Evolutionary conservation across 1,140 invertebrate genomes (phyloP), one percentile per base, ranked within the genome.

Genomic region (Pseudomyrmex sp.): DNA sequence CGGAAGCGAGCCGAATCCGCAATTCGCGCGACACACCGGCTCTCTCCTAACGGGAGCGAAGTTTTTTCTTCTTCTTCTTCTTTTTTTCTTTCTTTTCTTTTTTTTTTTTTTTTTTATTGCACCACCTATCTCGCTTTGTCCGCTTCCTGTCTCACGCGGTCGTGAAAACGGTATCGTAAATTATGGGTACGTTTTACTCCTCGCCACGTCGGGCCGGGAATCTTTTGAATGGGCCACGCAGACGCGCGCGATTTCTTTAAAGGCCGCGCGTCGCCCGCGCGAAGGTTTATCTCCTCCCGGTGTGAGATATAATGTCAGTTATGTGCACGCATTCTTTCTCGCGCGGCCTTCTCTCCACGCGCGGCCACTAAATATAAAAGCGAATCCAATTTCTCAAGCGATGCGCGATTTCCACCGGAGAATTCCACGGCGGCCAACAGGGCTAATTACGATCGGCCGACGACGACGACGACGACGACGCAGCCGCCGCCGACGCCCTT

Each of bases 331-430:
- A 59, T 70, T 80, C 56, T 80, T 59, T 48, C 46, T 66, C 82
- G 59, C 79, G 77, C 75, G 65, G 23, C 50, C 48, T 66, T 48
- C 63, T 52, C 61, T 20, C 52, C 52, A 35, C 35, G 35, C 35
- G 59, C 59, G 20, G 68, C 65, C 18, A n/a, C 84, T 84, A 85
- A 85, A 87, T 90, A 88, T 87, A 88, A 85, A 85, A 61, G 69
- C 66, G 62, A 85, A 73, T 89, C 70, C 80, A 89, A 91, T 90
- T 90, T 91, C 85, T 90, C 88, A 91, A 88, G 85, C 79, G 74
- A 91, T 82, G 89, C 87, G 63, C 89, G 88, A 91, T 91, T 91
- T 89, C 85, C 87, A 82, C 52, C 61, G 63, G 76, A 66, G 83
- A 89, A 88, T 90, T 89, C 82, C 75, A 26, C 54, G 46, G 65